Percentiles rank a stretch among this genome's conserved stretches.
phyloP scores from a whole-genome alignment of 2,113 vertebrate species.

The Herpailurus yagouaroundi region DNA sequence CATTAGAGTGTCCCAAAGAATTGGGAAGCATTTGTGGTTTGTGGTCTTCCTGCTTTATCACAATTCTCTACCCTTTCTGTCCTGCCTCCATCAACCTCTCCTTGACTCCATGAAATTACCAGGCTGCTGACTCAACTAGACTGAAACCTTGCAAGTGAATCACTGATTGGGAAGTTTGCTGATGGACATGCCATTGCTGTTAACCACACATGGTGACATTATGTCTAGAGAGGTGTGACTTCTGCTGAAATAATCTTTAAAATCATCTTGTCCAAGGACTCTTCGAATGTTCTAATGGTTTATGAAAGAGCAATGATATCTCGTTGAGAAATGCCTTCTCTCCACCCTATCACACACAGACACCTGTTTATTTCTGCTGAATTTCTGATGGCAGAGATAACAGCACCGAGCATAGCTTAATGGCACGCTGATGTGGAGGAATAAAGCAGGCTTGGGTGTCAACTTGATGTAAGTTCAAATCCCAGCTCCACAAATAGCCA shows the following conservation, averaged over 20 bases:
- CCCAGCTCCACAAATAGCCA: background rate
- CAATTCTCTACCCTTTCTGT: background rate
- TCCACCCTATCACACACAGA: background rate
- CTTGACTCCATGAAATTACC: background rate
- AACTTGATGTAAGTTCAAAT: background rate
- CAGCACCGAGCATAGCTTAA: fast-evolving
- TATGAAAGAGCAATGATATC: background rate
- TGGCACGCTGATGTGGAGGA: too few species aligned
- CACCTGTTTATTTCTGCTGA: background rate
- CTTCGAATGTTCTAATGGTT: background rate
- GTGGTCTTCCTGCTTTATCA: background rate
- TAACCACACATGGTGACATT: slow-evolving; percentile 16
- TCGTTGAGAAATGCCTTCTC: background rate
- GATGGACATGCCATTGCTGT: background rate
- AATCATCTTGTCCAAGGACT: background rate
- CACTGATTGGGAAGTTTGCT: background rate
- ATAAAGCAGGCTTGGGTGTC: background rate
- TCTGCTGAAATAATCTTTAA: background rate
- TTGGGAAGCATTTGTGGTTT: background rate
- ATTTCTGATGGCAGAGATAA: background rate
- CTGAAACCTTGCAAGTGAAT: background rate
- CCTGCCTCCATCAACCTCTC: background rate
- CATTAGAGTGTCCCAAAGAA: background rate
- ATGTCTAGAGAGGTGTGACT: slow-evolving; percentile 47
- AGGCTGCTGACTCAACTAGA: slow-evolving; percentile 29